Evolutionary conservation across 2,888 invertebrate genomes (phyloP), one percentile per base, ranked within the genome.

Genomic region (Eubasilissa splendida): DNA sequence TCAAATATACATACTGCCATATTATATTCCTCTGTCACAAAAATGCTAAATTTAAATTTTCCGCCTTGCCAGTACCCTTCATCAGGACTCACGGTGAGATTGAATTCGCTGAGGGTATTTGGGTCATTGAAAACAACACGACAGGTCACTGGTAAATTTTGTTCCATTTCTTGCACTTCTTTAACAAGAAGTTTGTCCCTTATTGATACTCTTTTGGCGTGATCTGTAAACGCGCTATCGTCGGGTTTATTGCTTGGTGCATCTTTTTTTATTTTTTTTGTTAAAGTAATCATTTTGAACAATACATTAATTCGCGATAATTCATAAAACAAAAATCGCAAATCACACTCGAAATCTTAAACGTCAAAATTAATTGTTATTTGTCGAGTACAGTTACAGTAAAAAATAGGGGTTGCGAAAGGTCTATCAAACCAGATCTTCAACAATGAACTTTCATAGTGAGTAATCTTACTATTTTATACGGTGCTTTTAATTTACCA

Each of bases 1-100:
- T 42, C 42, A 42, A 42, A 74, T 33, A 53, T 52, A 68, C 94
- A 92, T 92, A 97, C 97, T 88, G 96, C 95, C 94, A 97, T 97
- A 89, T 98, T 98, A 91, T 98, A 98, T 85, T 98, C 98, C 87
- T 97, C 97, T 42, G 97, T 96, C 80, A 98, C 96, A 86, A 92
- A 92, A 85, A 98, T 92, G 86, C 93, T 93, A 89, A 99, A 99
- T 87, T 92, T 92, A 89, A 97, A 99, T 85, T 91, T 92, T 56
- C 98, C 98, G 79, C 95, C 95, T 86, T 92, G 91, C 97, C 98
- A 98, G 86, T 94, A 94, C 0, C 98, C 97, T 88, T 97, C 96
- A 85, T 96, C 95, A 3, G 97, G 96, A 80, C 92, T 89, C 79
- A 98, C 95, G 71, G 92, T 92, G 84, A 98, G 90, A 63, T 91